A percentile compares a stretch with the other conserved stretches of the same genome.
Conservation (phyloP, 2,113 vertebrate species). For the Chaetops frenatus region DNA sequence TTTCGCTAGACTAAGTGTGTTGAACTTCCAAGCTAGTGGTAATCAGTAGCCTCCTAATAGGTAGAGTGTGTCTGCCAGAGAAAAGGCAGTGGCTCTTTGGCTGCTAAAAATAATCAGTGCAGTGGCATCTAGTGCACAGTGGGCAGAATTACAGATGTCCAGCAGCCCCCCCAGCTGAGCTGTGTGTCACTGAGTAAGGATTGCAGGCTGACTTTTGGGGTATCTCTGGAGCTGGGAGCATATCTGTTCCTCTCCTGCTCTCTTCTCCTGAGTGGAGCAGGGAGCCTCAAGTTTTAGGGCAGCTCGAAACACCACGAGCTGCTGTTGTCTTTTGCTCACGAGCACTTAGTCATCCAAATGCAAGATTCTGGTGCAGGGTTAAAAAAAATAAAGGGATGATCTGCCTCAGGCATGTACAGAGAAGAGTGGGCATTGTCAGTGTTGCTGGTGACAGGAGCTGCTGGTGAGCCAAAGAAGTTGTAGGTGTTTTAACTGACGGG, state of each 20-base stretch:
- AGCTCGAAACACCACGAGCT: neutral
- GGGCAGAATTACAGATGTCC: slow-evolving; percentile 12
- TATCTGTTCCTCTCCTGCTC: neutral
- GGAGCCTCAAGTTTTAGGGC: neutral
- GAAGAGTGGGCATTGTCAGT: neutral
- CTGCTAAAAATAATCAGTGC: neutral
- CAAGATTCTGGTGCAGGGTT: neutral
- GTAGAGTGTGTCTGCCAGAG: neutral
- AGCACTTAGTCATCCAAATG: neutral
- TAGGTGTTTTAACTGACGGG: neutral
- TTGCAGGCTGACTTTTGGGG: neutral
- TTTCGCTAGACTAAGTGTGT: neutral
- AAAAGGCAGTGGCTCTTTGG: neutral
- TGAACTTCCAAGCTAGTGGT: neutral
- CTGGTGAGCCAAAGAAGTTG: neutral
- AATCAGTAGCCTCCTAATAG: neutral
- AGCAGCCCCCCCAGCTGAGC: neutral
- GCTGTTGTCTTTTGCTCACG: neutral
- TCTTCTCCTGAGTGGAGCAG: neutral
- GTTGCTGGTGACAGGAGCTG: neutral
- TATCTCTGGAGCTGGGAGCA: neutral
- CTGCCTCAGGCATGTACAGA: neutral
- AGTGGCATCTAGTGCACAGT: slow-evolving; percentile 26
- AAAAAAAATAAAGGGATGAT: neutral
- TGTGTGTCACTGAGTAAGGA: neutral